Base-by-base conservation (phyloP, 2,113 vertebrate species). In the Meleagris gallopavo region DNA sequence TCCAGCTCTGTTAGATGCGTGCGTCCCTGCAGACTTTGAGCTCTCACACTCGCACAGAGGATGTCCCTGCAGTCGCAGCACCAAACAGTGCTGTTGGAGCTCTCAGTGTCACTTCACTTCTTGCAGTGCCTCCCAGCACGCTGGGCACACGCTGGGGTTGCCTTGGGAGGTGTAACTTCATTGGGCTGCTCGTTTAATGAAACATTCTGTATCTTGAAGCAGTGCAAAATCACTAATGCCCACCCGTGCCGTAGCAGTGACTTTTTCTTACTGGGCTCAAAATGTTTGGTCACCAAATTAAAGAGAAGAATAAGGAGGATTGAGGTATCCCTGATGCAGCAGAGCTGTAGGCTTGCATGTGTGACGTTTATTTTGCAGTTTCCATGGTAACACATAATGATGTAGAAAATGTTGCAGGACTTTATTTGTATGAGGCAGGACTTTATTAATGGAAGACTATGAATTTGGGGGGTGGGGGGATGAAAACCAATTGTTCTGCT, bases 311-410 rank as follows among this genome's bases (percentile, higher is more conserved):
- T 55, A 9, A 81, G 83, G 43, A 57, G 64, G 43, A 71, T 67
- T 17, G 8, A 67, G 69, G 66, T 78, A 6, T n/a, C 83, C 45
- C 55, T 91, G 32, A 2, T 61, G 76, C 71, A 83, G 80, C 83
- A 72, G 77, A 87, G 82, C 70, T 88, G 77, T 41, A 43, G 70
- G 81, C 67, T 89, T 76, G 17, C 58, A 52, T 79, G 89, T 80
- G 83, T 95, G 94, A 86, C 90, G 90, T 92, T 48, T 52, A 27
- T 52, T 96, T 57, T 41, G 36, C 66, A 62, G 92, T 95, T 96
- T 87, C 94, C 93, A 95, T 96, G 91, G 93, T 64, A 93, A 94
- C 88, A 38, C 43, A 20, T 76, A 94, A 90, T 1, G 27, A 81
- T 86, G 65, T 88, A 75, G 69, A 87, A 90, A 91, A 81, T 75